Base-by-base conservation (phyloP, 2,888 invertebrate genomes). In the Diarsia brunnea region DNA sequence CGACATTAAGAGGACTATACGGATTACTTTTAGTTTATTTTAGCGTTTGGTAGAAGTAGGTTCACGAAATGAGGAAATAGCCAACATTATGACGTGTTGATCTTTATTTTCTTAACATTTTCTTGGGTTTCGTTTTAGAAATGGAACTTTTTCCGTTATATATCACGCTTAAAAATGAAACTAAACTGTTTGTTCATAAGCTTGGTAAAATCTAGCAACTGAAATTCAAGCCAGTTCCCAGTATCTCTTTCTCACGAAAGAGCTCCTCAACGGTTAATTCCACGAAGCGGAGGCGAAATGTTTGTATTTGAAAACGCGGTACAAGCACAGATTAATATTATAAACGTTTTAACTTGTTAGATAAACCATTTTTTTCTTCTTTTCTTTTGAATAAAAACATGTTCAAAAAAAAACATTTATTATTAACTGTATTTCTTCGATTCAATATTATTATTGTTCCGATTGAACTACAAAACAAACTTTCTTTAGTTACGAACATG, bases 401-500 rank as follows among this genome's bases (percentile, higher is more conserved):
- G 38, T 38, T 38, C 4, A 2, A 38, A 38, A 38, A 38, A 38
- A 38, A 38, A 38, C 38, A 38, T 38, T 38, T 38, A 38, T 38
- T 49, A 1, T 16, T 8, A 19, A 1, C 51, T 31, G 16, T 27
- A 58, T 27, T 11, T 47, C 19, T 47, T 47, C 16, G 14, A 74
- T 24, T 65, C 60, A 51, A 73, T 55, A 51, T 55, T 74, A 45
- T 43, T 60, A 21, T 51, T 10, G 49, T 66, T 64, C 67, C 73
- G 24, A 71, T 53, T 61, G 47, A 75, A 72, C 31, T 71, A 58
- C 51, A 49, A 70, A 73, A 69, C 47, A 66, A 55, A 55, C n/a
- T 58, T 73, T 81, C 45, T 45, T 63, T 49, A 69, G 24, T 75
- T 31, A 24, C 27, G 51, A 67, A 69, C 75, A 58, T 53, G 53